Evolutionary conservation across 35 echinoderm and acorn worm genomes (phyloP).

Genomic region (Apostichopus californicus): DNA sequence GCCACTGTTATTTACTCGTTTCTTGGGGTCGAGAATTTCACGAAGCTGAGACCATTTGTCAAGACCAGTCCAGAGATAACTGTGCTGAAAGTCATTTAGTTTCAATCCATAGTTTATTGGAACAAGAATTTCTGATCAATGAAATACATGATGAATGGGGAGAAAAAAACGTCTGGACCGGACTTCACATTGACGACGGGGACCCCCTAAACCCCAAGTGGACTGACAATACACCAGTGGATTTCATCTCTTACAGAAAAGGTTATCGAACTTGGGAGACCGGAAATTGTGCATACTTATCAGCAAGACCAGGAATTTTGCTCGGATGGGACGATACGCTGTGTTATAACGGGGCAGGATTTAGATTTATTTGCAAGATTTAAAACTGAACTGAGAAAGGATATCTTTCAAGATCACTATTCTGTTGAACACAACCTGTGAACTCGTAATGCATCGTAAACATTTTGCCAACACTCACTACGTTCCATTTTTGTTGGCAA

Average conservation of each 20-base stretch:
- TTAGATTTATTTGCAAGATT: constrained; percentile 25
- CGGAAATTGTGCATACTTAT: background rate
- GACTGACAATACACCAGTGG: background rate
- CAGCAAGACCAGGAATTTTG: background rate
- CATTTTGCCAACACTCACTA: no score
- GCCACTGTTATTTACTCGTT: background rate
- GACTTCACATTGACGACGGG: background rate
- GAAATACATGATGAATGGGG: background rate
- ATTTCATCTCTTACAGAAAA: background rate
- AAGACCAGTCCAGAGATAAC: background rate
- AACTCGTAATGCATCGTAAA: no score
- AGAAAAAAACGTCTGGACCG: background rate
- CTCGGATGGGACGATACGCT: background rate
- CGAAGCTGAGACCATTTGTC: background rate
- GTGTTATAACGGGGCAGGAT: background rate
- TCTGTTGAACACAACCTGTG: no score
- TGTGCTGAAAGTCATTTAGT: background rate
- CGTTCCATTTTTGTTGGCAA: no score
- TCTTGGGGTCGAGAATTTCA: background rate
- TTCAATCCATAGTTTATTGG: background rate
- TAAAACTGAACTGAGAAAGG: background rate
- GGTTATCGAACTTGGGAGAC: background rate
- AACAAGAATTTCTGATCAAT: background rate
- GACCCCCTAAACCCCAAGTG: background rate
- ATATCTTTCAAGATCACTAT: no score